phyloP scores from a whole-genome alignment of 2,888 invertebrate genomes.

The Lasioglossum marginatum region DNA sequence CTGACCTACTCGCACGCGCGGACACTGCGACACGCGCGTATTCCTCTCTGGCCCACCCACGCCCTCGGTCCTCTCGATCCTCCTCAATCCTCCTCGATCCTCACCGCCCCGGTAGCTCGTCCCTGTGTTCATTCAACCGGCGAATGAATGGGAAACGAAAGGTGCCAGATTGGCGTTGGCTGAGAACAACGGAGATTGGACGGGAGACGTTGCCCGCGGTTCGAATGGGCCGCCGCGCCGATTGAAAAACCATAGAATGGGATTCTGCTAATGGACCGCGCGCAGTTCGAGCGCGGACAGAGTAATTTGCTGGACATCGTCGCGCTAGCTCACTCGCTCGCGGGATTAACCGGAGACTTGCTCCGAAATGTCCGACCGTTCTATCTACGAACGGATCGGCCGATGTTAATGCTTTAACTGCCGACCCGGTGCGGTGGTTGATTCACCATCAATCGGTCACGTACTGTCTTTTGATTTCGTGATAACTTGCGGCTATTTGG shows the following conservation, averaged over 20 bases:
- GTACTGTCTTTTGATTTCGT: background rate
- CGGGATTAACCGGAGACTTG: background rate
- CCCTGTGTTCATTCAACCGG: slow-evolving; percentile 45
- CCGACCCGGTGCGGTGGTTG: background rate
- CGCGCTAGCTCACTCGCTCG: background rate
- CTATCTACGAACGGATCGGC: background rate
- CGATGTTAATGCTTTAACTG: background rate
- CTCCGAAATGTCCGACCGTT: background rate
- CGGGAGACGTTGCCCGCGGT: slow-evolving; percentile 41
- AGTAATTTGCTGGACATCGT: slow-evolving; percentile 44
- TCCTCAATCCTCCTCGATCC: background rate
- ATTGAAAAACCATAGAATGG: slow-evolving; percentile 55
- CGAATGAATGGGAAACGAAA: slow-evolving; percentile 58
- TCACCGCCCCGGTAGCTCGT: background rate
- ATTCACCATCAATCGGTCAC: background rate
- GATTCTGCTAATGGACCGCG: slow-evolving; percentile 47
- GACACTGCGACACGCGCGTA: slow-evolving; percentile 33
- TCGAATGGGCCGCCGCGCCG: slow-evolving; percentile 47
- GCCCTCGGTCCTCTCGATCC: slow-evolving; percentile 1
- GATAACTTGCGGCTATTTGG: background rate
- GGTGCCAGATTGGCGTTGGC: slow-evolving; percentile 58
- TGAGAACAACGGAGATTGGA: slow-evolving; percentile 62
- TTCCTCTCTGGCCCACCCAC: background rate
- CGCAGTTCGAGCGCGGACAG: slow-evolving; percentile 25
- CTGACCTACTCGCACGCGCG: slow-evolving; percentile 54